Evolutionary conservation across 1,140 invertebrate genomes (phyloP).

Genomic region (Eupeodes corollae): DNA sequence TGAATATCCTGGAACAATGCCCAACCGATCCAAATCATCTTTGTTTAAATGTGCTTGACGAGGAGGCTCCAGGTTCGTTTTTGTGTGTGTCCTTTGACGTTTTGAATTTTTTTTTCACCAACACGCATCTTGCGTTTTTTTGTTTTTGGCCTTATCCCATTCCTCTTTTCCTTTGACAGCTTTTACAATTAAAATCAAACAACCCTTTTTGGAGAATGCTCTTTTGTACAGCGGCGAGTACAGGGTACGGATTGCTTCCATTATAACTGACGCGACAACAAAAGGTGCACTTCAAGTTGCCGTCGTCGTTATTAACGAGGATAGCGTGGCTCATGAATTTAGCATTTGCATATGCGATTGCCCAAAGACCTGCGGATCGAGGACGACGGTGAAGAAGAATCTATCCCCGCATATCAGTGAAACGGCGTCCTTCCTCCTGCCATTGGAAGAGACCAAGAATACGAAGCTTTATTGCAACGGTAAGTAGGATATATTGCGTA

Average conservation of each 20-base stretch:
- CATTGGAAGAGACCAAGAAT: neutral
- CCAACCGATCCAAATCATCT: neutral
- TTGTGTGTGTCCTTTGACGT: neutral
- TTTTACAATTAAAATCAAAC: slow-evolving; percentile 6
- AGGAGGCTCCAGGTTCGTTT: slow-evolving; percentile 6
- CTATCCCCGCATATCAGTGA: slow-evolving; percentile 1
- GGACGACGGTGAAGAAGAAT: slow-evolving; percentile 1
- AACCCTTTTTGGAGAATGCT: slow-evolving; percentile 6
- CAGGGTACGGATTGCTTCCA: slow-evolving; percentile 14
- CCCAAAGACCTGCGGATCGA: neutral
- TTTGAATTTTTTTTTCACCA: neutral
- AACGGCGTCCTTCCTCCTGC: slow-evolving; percentile 5
- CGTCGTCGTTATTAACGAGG: slow-evolving; percentile 22
- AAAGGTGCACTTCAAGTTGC: slow-evolving; percentile 21
- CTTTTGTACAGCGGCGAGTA: neutral
- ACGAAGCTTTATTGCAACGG: slow-evolving; percentile 1
- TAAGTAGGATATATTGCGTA: no score
- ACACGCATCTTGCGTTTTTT: neutral
- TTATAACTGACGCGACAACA: slow-evolving; percentile 23
- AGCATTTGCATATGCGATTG: slow-evolving; percentile 13
- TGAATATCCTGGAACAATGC: slow-evolving; percentile 6
- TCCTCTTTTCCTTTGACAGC: neutral
- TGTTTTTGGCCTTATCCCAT: neutral
- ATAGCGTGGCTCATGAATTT: slow-evolving; percentile 10
- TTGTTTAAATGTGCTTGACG: slow-evolving; percentile 7